Base-by-base conservation (phyloP, 2,797 vertebrate species). In the Sciurus vulgaris region DNA sequence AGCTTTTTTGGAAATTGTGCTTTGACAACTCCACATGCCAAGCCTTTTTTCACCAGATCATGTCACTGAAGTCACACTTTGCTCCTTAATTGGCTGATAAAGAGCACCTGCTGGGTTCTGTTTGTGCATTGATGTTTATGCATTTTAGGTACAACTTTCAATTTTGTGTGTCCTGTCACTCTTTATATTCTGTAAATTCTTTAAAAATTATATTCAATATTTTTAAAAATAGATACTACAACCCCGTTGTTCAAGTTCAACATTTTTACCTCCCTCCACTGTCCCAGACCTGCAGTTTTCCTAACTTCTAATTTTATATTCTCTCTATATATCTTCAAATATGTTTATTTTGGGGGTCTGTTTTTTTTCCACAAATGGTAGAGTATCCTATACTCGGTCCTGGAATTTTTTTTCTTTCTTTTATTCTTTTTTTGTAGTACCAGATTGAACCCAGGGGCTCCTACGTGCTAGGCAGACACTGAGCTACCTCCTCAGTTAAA, bases 161-260 rank as follows among this genome's bases (percentile, higher is more conserved):
- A 47, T 86, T 91, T 83, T 63, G 8, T 61, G 59, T 59, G 54
- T 8, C 3, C 54, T 59, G n/a, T 79, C 56, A 49, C 41, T 78
- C 35, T 77, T 78, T 28, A 5, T 56, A 74, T 20, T 33, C 41
- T 17, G 6, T 13, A 70, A 24, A 89, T 63, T 85, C 49, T 92
- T 94, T 89, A 81, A 74, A 95, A 86, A 63, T 86, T 77, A 1
- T 35, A 77, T 47, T 70, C 41, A 20, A 35, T 81, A 47, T 74
- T 86, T 74, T 47, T 6, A 20, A 70, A 84, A 93, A 96, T 47
- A 56, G 15, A 47, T 47, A 74, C 41, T 67, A 30, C 13, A 72
- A 33, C 22, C 3, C 33, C 28, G 69, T 77, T 44, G 49, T 86
- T 92, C 35, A 77, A 89, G 78, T 76, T 88, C 30, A 47, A 69